Evolutionary conservation across 2,797 vertebrate genomes (phyloP).

Genomic region (Toxotes lorentzi): DNA sequence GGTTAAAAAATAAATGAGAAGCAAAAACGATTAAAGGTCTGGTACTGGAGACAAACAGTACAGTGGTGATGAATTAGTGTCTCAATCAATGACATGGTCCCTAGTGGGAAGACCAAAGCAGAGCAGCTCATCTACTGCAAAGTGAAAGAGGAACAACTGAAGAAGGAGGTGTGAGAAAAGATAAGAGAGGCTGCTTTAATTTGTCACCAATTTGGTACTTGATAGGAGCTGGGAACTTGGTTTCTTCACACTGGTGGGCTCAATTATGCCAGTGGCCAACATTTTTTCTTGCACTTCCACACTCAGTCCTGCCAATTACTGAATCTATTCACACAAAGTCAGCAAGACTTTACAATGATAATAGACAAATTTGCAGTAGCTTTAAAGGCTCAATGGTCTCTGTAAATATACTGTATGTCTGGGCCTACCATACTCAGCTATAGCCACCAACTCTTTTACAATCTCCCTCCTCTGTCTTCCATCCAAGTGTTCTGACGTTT

Average conservation of each 20-base stretch:
- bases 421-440: neutral
- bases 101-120: conserved; percentile 13
- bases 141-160: conserved; percentile 12
- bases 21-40: neutral
- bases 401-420: neutral
- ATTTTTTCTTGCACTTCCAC: conserved; percentile 30
- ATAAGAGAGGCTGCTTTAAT: conserved; percentile 39
- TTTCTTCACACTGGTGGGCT: conserved; percentile 39
- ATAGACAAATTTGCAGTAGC: conserved; percentile 7
- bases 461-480: neutral
- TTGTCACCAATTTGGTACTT: conserved; percentile 32
- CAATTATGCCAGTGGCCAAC: conserved; percentile 50
- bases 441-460: neutral
- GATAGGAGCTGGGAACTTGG: conserved; percentile 12
- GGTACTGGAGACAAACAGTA: neutral
- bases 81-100: conserved; percentile 14
- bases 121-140: conserved; percentile 3
- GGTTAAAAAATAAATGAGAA: neutral
- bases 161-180: neutral
- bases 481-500: neutral
- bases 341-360: conserved; percentile 14
- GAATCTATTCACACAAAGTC: conserved; percentile 30
- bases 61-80: conserved; percentile 17
- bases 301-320: conserved; percentile 54
- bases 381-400: conserved; percentile 13